Conservation (phyloP, 2,797 vertebrate species). For the Mus minutoides region DNA sequence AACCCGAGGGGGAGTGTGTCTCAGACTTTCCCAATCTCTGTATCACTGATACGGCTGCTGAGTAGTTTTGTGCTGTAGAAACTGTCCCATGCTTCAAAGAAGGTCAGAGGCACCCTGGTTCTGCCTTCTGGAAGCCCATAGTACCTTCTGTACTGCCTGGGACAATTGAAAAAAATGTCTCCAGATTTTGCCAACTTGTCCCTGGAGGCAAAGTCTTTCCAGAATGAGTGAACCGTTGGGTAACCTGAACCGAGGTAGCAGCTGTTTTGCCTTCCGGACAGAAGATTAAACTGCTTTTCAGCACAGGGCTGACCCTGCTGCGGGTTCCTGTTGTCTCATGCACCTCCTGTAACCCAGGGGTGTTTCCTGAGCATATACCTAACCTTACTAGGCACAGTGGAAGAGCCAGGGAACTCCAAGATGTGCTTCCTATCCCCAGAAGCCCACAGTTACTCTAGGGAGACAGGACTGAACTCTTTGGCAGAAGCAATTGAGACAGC, state of each 20-base stretch:
- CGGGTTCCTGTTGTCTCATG: rapidly evolving
- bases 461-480: not conserved
- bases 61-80: not conserved
- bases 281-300: not conserved
- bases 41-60: not conserved
- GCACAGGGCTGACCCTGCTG: rapidly evolving
- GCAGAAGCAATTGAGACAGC: not conserved
- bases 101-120: not conserved
- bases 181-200: not conserved
- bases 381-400: rapidly evolving
- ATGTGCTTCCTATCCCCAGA: not conserved
- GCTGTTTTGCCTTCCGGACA: not conserved
- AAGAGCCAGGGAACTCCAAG: not conserved
- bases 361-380: rapidly evolving
- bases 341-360: too few species aligned
- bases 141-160: not conserved
- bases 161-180: not conserved
- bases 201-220: not conserved
- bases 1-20: not conserved
- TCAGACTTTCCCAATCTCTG: not conserved
- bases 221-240: not conserved
- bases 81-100: not conserved
- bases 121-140: too few species aligned
- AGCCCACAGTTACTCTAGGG: not conserved
- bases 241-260: not conserved